Evolutionary conservation across 1,140 invertebrate genomes (phyloP).

Genomic region (Plectus sambesii): DNA sequence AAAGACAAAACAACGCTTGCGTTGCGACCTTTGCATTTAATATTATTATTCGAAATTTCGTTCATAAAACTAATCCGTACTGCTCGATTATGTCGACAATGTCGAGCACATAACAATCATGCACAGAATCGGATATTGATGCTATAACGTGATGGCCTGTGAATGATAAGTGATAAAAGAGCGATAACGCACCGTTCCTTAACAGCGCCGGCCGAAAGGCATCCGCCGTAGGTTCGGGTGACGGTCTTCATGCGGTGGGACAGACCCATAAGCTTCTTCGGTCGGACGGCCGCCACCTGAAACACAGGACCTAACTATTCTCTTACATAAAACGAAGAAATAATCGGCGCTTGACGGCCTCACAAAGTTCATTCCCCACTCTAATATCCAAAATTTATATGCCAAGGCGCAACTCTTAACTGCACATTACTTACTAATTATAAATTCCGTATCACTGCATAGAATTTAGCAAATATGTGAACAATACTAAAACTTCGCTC

Average conservation of each 20-base stretch:
- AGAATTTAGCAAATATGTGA: too few species aligned
- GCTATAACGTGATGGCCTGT: background rate
- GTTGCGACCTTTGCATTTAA: too few species aligned
- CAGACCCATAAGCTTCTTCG: conserved; percentile 21
- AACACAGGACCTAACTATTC: conserved; percentile 16
- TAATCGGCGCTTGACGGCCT: background rate
- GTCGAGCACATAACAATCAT: conserved; percentile 6
- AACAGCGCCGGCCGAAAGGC: conserved; percentile 25
- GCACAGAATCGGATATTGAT: background rate
- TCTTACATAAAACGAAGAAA: conserved; percentile 19
- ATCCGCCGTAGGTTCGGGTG: conserved; percentile 30
- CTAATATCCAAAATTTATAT: too few species aligned
- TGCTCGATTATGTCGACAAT: background rate
- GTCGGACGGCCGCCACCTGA: conserved; percentile 28
- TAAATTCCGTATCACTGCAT: too few species aligned
- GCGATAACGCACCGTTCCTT: background rate
- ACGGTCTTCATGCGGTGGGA: conserved; percentile 32
- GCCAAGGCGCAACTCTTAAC: too few species aligned
- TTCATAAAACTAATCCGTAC: too few species aligned
- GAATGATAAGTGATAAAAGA: conserved; percentile 1
- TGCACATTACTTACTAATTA: too few species aligned
- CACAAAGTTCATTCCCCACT: too few species aligned
- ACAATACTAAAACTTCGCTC: too few species aligned
- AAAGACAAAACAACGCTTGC: too few species aligned
- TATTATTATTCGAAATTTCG: too few species aligned